A percentile compares a stretch with the other conserved stretches of the same genome.
Conservation (phyloP, 2,113 vertebrate species). For the Brachionichthys hirsutus region DNA sequence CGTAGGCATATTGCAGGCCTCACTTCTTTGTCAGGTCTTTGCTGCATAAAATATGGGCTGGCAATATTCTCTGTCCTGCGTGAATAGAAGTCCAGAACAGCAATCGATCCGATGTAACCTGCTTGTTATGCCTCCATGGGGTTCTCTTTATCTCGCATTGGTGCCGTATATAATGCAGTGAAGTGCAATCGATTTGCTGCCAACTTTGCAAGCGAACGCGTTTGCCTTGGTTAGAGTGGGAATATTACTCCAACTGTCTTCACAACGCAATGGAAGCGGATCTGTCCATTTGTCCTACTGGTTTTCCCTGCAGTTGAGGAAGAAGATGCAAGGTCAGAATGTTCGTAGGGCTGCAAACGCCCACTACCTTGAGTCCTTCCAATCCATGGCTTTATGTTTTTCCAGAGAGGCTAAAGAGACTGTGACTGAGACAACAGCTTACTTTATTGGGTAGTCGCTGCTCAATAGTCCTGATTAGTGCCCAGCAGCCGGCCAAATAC, state of each 20-base stretch:
- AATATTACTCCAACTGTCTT: constrained; percentile 2
- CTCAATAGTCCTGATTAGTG: constrained; percentile 72
- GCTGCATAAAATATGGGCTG: too few relatives aligned
- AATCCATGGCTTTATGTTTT: constrained; percentile 47
- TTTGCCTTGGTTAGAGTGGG: background rate
- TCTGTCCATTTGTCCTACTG: background rate
- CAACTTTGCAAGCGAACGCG: background rate
- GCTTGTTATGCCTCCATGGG: background rate
- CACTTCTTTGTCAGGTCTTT: too few relatives aligned
- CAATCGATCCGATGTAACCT: background rate
- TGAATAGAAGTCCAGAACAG: too few relatives aligned
- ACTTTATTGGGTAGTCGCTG: constrained; percentile 72
- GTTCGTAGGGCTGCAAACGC: constrained; percentile 15
- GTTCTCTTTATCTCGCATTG: background rate
- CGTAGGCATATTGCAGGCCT: too few relatives aligned
- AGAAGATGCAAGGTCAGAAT: constrained; percentile 13
- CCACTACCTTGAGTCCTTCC: constrained; percentile 36
- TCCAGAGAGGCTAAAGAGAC: constrained; percentile 64
- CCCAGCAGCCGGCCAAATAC: constrained; percentile 64
- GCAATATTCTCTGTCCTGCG: too few relatives aligned
- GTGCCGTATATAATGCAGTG: background rate
- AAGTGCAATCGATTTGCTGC: constrained; percentile 21
- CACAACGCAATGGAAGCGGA: background rate
- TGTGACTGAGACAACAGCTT: constrained; percentile 78
- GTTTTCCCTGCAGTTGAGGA: background rate